Evolutionary conservation across 2,888 invertebrate genomes (phyloP).

Genomic region (Tenodera sinensis): DNA sequence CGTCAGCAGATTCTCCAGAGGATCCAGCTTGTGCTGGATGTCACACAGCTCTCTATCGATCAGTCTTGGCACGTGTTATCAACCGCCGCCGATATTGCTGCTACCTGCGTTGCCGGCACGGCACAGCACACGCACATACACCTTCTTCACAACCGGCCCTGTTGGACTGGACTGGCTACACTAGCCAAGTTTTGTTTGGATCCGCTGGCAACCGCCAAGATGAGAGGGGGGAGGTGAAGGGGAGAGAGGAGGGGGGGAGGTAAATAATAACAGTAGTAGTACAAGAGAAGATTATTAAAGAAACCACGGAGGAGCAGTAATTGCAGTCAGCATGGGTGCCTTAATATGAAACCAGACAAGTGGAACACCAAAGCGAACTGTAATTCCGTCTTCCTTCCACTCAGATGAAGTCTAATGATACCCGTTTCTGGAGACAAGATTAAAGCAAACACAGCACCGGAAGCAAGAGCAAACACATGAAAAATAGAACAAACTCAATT

Average conservation of each 20-base stretch:
- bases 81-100: not conserved
- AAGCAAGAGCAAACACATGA: not conserved
- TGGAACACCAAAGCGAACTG: not conserved
- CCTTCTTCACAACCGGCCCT: not conserved
- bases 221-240: not conserved
- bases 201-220: not conserved
- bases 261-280: not conserved
- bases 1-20: not conserved
- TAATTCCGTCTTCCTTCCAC: not conserved
- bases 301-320: not conserved
- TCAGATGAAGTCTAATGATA: not conserved
- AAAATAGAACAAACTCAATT: not conserved
- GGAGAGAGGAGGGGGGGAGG: not conserved
- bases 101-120: not conserved
- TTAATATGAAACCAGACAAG: no score
- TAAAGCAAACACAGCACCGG: not conserved
- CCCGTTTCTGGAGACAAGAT: not conserved
- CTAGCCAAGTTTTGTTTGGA: not conserved
- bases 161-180: not conserved
- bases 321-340: not conserved
- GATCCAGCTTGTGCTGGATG: not conserved
- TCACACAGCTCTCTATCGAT: not conserved
- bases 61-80: not conserved
- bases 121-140: not conserved
- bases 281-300: not conserved